Conservation (phyloP, 2,888 invertebrate genomes). For the Cabera pusaria region DNA sequence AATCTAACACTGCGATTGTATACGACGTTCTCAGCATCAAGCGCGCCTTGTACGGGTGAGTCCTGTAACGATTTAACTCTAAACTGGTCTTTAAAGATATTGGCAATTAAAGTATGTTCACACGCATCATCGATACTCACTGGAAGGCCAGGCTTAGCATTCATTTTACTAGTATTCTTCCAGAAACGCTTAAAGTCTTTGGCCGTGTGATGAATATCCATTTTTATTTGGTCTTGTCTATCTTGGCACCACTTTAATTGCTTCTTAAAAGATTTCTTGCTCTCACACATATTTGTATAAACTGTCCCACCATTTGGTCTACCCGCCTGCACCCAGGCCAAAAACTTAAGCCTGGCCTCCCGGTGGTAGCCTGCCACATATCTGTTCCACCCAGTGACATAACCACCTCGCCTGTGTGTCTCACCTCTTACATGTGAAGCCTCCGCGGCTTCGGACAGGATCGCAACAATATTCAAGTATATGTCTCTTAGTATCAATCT, state of each 20-base stretch:
- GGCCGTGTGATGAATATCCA: too few species aligned
- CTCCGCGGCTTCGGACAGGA: constrained; percentile 7
- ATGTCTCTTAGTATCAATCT: constrained; percentile 7
- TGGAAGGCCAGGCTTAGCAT: background rate
- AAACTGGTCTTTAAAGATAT: too few species aligned
- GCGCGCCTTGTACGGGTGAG: too few species aligned
- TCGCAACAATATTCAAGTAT: constrained; percentile 8
- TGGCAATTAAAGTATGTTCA: background rate
- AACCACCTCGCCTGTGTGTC: background rate
- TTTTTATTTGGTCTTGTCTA: too few species aligned
- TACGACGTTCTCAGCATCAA: background rate
- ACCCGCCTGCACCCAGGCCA: too few species aligned
- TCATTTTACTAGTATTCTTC: background rate
- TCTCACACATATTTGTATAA: too few species aligned
- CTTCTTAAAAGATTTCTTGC: too few species aligned
- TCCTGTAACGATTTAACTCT: too few species aligned
- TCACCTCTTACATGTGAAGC: background rate
- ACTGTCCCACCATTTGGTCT: too few species aligned
- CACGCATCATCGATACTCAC: background rate
- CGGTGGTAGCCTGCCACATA: background rate
- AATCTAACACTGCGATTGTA: background rate
- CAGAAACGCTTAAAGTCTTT: background rate
- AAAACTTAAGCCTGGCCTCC: too few species aligned
- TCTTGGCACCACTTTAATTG: too few species aligned
- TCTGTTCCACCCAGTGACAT: background rate